Evolutionary conservation across 2,113 vertebrate genomes (phyloP).

Genomic region (Scomber japonicus): DNA sequence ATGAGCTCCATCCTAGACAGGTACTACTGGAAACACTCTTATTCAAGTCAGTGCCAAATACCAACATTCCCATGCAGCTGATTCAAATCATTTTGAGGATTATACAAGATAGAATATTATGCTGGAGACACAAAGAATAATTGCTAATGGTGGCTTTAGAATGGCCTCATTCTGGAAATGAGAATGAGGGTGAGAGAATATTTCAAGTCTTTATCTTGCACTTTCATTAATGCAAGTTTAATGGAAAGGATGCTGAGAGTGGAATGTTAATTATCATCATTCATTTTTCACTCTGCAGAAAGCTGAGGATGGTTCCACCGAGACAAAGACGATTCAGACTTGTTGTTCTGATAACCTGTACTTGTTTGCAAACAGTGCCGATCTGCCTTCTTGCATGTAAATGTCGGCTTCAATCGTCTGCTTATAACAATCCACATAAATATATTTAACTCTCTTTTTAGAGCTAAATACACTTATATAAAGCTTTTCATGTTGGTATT

Average conservation of each 20-base stretch:
- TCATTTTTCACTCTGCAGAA: constrained; percentile 64
- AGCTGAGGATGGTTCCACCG: constrained; percentile 21
- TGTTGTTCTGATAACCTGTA: constrained; percentile 56
- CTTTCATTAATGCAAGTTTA: constrained; percentile 82
- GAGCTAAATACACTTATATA: not conserved
- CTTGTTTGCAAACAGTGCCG: not conserved
- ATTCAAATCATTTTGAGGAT: constrained; percentile 70
- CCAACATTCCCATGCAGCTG: constrained; percentile 33
- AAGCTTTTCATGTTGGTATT: constrained; percentile 24
- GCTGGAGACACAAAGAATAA: constrained; percentile 69
- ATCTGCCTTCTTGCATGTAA: constrained; percentile 30
- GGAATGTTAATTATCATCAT: constrained; percentile 82
- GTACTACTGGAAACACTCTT: constrained; percentile 18
- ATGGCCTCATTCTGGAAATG: constrained; percentile 78
- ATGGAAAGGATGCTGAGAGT: constrained; percentile 80
- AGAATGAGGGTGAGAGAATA: constrained; percentile 76
- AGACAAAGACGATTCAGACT: constrained; percentile 64
- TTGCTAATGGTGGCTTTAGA: constrained; percentile 75
- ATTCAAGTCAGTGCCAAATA: constrained; percentile 43
- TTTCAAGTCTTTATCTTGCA: constrained; percentile 83
- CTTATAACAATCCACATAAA: constrained; percentile 19
- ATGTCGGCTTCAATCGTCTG: constrained; percentile 36
- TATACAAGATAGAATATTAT: constrained; percentile 75
- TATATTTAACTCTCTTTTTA: constrained; percentile 28
- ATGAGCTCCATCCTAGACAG: constrained; percentile 39